Evolutionary conservation across 2,888 invertebrate genomes (phyloP), one percentile per base, ranked within the genome.

Genomic region (Mantis religiosa): DNA sequence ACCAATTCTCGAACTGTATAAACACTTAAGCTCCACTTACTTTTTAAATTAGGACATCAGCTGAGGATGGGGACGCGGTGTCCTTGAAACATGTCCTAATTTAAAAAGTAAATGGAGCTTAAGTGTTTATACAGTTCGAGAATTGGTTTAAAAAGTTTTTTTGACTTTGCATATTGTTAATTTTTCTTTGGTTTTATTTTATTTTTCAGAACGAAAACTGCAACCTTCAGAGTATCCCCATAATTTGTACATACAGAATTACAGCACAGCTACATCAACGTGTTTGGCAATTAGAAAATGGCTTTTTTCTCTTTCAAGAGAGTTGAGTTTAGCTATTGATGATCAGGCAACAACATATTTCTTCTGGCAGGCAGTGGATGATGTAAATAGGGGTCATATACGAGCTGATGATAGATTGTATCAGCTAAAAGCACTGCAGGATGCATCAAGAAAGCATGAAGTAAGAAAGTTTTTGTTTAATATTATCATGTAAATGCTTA

Each of bases 181-280:
- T 41, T 12, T 41, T 41, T 41, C 41, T 41, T 41, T 7, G 7
- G 3, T 7, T 34, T 34, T 34, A 4, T 41, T 71, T 20, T 25
- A 20, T 71, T 90, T 93, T 94, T n/a, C 94, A 98, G 99, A 99
- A 93, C 96, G 99, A 89, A 99, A 99, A 94, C 94, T 99, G 90
- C 97, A 97, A 91, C 96, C 97, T 0, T 96, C 97, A 93, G 99
- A 99, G 94, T 97, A 98, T 91, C 99, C 99, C 0, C 99, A 99
- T 94, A 98, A 98, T 92, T 95, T 99, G 91, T 99, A 99, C 94
- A 98, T 99, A 91, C 99, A 99, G 94, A 99, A 99, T 94, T 99
- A 99, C 93, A 98, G 98, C 91, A 99, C 99, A 20, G 99, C 99
- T 81, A 98, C 98, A 82, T 97, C 98, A 91, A 98, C 98, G 86